Conservation (phyloP, 23 tunicate genomes). For the Phallusia fumigata region DNA sequence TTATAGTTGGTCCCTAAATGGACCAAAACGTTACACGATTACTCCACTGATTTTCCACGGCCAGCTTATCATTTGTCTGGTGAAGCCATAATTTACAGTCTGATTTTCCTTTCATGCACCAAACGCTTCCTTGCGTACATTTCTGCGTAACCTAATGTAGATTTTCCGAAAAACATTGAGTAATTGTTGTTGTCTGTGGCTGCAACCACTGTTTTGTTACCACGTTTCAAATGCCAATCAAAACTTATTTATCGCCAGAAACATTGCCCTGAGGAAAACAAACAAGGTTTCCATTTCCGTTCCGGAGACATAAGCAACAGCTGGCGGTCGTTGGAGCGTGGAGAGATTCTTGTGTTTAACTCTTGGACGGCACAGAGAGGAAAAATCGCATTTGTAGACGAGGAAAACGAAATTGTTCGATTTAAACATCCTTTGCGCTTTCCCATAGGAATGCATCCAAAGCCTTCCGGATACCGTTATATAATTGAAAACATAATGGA, state of each 20-base stretch:
- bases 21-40: too few relatives aligned
- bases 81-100: too few relatives aligned
- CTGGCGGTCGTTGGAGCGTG: constrained; percentile 15
- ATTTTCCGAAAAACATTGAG: too few relatives aligned
- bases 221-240: background rate
- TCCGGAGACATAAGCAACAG: constrained; percentile 25
- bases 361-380: constrained; percentile 70
- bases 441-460: constrained; percentile 55
- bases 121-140: too few relatives aligned
- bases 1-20: too few relatives aligned
- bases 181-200: too few relatives aligned
- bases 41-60: too few relatives aligned
- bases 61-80: too few relatives aligned
- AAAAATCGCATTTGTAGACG: background rate
- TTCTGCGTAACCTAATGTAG: too few relatives aligned
- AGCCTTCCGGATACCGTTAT: constrained; percentile 63
- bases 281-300: constrained; percentile 31
- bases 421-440: constrained; percentile 25
- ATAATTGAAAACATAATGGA: constrained; percentile 45
- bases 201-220: too few relatives aligned
- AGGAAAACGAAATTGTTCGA: constrained; percentile 18
- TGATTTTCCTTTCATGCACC: too few relatives aligned
- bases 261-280: constrained; percentile 35
- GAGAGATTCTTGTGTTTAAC: constrained; percentile 42
- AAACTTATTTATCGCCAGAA: background rate